These are phyloP conservation scores for Pollenia amentaria DNA, from an alignment of 2,888 invertebrate genomes.

Conservation along the genomic window DNA sequence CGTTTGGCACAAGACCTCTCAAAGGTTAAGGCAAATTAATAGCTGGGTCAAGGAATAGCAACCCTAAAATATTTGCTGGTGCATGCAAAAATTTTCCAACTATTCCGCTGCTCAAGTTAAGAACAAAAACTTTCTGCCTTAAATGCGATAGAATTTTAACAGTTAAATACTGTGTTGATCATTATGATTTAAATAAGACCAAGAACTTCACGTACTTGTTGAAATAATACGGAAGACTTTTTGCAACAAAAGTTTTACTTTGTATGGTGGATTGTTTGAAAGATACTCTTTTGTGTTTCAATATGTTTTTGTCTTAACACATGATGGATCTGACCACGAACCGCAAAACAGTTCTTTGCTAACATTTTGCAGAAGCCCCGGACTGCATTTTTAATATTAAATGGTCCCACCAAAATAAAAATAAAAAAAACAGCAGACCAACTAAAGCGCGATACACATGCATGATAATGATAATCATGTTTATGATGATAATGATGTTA, in stretches of 20 bases:
- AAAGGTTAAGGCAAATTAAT: conserved; percentile 54
- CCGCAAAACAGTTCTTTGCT: conserved; percentile 57
- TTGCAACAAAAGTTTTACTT: conserved; percentile 30
- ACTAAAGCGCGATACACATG: conserved; percentile 29
- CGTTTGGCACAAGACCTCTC: neutral
- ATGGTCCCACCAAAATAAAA: conserved; percentile 38
- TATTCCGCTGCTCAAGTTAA: neutral
- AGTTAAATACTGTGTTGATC: conserved; percentile 59
- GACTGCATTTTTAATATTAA: conserved; percentile 37
- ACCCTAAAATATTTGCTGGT: conserved; percentile 29
- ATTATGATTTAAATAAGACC: conserved; percentile 23
- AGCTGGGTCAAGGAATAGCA: conserved; percentile 34
- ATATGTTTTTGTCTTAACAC: conserved; percentile 35
- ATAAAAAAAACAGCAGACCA: neutral
- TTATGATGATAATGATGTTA: conserved; percentile 28
- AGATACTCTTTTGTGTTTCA: neutral
- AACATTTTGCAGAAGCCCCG: conserved; percentile 30
- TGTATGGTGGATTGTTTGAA: conserved; percentile 17
- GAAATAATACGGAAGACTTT: conserved; percentile 59
- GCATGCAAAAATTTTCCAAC: neutral
- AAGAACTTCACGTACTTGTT: conserved; percentile 16
- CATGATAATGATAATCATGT: conserved; percentile 8
- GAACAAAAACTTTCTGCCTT: conserved; percentile 39
- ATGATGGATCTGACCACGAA: conserved; percentile 58
- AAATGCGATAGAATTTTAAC: conserved; percentile 56